Base-by-base conservation (phyloP, 2,888 invertebrate genomes). In the Coenonympha glycerion region DNA sequence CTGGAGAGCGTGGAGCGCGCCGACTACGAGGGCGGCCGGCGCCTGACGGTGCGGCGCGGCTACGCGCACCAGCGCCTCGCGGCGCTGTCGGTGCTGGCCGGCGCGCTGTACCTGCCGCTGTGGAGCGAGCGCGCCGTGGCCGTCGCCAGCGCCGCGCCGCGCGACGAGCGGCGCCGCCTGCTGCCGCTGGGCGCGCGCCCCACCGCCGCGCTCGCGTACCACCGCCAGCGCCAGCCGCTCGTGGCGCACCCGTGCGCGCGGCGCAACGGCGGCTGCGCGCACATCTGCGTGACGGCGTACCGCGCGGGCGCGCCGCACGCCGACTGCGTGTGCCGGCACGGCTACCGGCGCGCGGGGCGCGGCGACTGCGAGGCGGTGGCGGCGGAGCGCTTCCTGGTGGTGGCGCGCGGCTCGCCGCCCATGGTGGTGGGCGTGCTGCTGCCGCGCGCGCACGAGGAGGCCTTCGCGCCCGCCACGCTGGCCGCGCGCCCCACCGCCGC, bases 121-220 rank as follows among this genome's bases (percentile, higher is more conserved):
- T 93, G 93, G 92, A 84, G 88, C 59, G 90, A 91, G 69, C 89
- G 90, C 62, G 89, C 92, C 93, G 83, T 97, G 96, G 95, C 95
- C 95, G 1, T 96, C 97, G 84, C 96, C 96, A 96, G 91, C 95
- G 61, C 82, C 93, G 55, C 92, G 93, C 68, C 93, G 93, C 5
- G 94, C 97, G 51, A 89, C 94, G 58, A 87, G 94, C 37, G 93
- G 93, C 0, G 93, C 95, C 78, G 95, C 95, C 76, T 91, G 90
- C 22, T 63, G 61, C 37, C 51, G 56, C 57, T 93, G 92, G 0
- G 95, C 92, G 68, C 88, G 91, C 4, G 73, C 94, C 45, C 82
- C 96, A 57, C 88, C 93, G 24, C 60, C 90, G 91, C 59, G 92
- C 89, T 92, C 59, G 90, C 93, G 40, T 94, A 91, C 77, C 95